phyloP scores from a whole-genome alignment of 30 jellyfish, hydroid and myxozoan species.

The Cassiopea xamachana region DNA sequence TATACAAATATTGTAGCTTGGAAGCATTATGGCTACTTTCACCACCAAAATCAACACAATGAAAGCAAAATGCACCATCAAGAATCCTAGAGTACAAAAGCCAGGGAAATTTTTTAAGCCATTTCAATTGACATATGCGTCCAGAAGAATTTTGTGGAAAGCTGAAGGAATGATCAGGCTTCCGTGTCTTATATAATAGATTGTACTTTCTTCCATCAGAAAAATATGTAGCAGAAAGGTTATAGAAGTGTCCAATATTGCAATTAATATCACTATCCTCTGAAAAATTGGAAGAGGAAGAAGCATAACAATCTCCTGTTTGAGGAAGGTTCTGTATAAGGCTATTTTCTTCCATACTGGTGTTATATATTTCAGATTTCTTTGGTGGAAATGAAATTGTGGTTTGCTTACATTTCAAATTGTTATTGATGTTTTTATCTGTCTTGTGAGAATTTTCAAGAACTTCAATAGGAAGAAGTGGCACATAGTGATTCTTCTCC shows the following conservation, averaged over 20 bases:
- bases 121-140: constrained; percentile 33
- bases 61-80: constrained; percentile 73
- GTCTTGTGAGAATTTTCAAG: background rate
- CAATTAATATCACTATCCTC: background rate
- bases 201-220: background rate
- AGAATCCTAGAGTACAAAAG: constrained; percentile 54
- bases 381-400: background rate
- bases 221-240: background rate
- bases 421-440: background rate
- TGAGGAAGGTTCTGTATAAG: too few relatives aligned
- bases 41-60: constrained; percentile 37
- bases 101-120: constrained; percentile 58
- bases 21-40: constrained; percentile 30
- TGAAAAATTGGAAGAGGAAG: background rate
- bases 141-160: background rate
- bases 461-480: background rate
- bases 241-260: background rate
- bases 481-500: constrained; percentile 44
- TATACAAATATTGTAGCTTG: constrained; percentile 4
- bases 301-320: background rate
- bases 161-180: background rate
- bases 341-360: too few relatives aligned
- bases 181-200: background rate
- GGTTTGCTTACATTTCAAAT: background rate
- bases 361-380: too few relatives aligned